Base-by-base conservation (phyloP, 2,113 vertebrate species). In the Crocuta crocuta region DNA sequence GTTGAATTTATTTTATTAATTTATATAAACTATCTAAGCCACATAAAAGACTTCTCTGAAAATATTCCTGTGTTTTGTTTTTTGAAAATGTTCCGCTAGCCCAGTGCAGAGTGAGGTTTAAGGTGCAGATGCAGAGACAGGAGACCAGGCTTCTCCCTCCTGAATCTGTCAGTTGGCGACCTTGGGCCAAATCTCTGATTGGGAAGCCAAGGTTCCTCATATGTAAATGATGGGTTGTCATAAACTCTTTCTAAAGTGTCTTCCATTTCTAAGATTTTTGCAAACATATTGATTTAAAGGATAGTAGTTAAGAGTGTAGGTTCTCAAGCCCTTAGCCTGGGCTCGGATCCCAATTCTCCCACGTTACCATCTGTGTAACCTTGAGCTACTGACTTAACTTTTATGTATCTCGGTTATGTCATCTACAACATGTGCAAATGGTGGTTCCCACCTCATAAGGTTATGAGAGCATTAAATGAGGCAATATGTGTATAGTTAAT, bases 331-430 rank as follows among this genome's bases (percentile, higher is more conserved):
- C 88, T 95, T 89, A 97, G 26, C 7, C 68, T 94, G 92, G 94
- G 90, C 83, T 88, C 10, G 8, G 76, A 63, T 87, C 87, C 85
- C 79, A 85, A 2, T 88, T 95, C 89, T 97, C 92, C 82, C 76
- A 93, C 89, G 61, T 87, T 83, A 65, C 92, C 94, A 92, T 92
- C 89, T 96, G 92, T 92, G 50, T 94, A 86, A 90, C 74, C 88
- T 92, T 87, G 65, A n/a, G 63, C 13, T 12, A 90, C 80, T 76
- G 31, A 88, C 68, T 95, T 90, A 45, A 48, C 43, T 92, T 55
- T 83, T 86, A 70, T 33, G 28, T 58, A 12, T 83, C 55, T 94
- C 58, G 71, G n/a, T 31, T 68, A 70, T 24, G 24, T 48, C 45
- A 15, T 43, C 63, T 65, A 55, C 93, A 93, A 78, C 91, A 63